These are phyloP conservation scores for Popillia japonica DNA, from an alignment of 1,140 invertebrate species.

Conservation along the genomic window DNA sequence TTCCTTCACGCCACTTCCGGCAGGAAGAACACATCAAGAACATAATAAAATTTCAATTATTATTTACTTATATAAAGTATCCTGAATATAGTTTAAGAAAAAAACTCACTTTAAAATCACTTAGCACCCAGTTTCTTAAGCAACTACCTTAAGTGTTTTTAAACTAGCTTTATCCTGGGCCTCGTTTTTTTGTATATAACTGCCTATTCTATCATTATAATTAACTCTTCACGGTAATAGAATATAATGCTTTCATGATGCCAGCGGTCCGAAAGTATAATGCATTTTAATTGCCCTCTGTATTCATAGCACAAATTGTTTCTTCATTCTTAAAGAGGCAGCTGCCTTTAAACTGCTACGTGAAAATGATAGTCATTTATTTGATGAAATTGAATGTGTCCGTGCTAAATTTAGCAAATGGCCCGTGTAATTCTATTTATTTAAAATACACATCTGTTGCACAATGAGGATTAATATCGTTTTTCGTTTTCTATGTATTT, in stretches of 20 bases:
- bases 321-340: background rate
- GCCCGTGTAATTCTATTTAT: no score
- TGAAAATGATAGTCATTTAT: no score
- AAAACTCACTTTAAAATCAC: conserved; percentile 34
- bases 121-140: conserved; percentile 32
- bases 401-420: no score
- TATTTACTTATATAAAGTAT: background rate
- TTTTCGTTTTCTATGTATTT: no score
- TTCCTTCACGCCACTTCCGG: background rate
- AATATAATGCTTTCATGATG: conserved; percentile 36
- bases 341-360: background rate
- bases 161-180: conserved; percentile 26
- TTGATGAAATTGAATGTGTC: no score
- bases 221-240: conserved; percentile 38
- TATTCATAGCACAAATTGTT: conserved; percentile 17
- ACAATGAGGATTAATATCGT: no score
- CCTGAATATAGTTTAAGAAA: background rate
- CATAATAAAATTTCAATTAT: background rate
- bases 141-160: conserved; percentile 30
- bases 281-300: conserved; percentile 28
- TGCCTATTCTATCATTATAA: conserved; percentile 38
- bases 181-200: conserved; percentile 21
- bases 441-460: no score
- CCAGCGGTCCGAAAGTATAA: conserved; percentile 30
- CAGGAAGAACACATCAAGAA: background rate